Base-by-base conservation (phyloP, 2,888 invertebrate genomes). In the Epicampocera succincta region DNA sequence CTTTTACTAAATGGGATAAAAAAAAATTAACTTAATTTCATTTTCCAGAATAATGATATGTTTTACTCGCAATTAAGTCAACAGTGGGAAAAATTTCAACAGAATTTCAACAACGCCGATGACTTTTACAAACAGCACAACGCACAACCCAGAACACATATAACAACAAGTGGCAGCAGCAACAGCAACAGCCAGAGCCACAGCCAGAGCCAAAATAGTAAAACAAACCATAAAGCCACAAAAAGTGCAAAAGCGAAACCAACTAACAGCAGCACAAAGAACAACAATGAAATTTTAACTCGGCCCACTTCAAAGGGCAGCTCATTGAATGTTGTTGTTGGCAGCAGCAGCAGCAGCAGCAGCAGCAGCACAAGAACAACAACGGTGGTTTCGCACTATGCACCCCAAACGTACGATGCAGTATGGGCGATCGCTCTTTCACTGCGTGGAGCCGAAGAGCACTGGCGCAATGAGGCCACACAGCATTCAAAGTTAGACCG, bases 341-440 rank as follows among this genome's bases (percentile, higher is more conserved):
- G 33, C 68, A 74, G 40, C 75, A 60, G 11, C 56, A 48, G 21
- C 61, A 50, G 66, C 56, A 3, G 33, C 40, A 25, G 17, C 44
- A 11, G n/a, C 29, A 58, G 44, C 6, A 21, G 6, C 2, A 46
- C 13, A 0, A 68, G 15, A 1, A 38, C 21, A 63, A 15, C 65
- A 12, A 25, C 82, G n/a, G 74, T 85, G 38, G 91, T 94, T 2
- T 95, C 95, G 0, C 93, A 93, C 72, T 96, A 94, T 90, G 95
- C 96, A 0, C 94, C 95, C 0, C 95, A 96, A 87, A 95, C 96
- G 0, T 98, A 97, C 89, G 98, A 98, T 88, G 97, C 97, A 0
- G 95, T 98, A 0, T 98, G 97, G 97, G 94, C 97, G 0, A 96
- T 97, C 86, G 97, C 97, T 0, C 88, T 96, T 25, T 95, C 96